These are phyloP conservation scores for Opisthocomus hoazin DNA, from an alignment of 2,113 vertebrate species.

Conservation along the genomic window DNA sequence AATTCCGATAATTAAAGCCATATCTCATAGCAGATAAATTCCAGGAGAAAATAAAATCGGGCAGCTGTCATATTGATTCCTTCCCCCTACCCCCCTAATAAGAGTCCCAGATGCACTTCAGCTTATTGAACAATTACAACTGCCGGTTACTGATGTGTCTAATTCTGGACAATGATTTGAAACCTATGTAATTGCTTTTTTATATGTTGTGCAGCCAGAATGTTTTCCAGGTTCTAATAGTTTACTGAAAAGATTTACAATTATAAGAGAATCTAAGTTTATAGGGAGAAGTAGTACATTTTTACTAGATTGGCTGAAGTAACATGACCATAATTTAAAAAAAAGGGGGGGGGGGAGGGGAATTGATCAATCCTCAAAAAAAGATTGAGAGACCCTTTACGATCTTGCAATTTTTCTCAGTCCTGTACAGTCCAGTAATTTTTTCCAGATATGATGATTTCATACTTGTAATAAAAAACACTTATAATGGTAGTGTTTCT, in stretches of 20 bases:
- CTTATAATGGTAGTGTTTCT: background rate
- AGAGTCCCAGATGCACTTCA: background rate
- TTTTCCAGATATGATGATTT: background rate
- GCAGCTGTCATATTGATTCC: background rate
- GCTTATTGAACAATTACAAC: background rate
- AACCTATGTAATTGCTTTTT: conserved; percentile 37
- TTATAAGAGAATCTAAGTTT: background rate
- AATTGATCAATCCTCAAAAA: background rate
- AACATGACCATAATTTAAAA: background rate
- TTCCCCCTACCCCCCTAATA: background rate
- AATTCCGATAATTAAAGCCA: background rate
- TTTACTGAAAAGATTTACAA: background rate
- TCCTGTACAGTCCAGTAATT: background rate
- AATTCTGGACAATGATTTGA: background rate
- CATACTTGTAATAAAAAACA: background rate
- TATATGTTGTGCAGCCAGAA: background rate
- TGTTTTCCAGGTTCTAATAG: background rate
- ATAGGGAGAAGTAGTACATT: background rate
- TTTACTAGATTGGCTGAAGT: background rate
- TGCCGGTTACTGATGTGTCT: background rate
- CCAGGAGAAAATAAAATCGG: background rate
- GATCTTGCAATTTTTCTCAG: background rate
- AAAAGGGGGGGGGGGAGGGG: too few relatives aligned
- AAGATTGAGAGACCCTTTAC: background rate
- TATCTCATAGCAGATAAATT: background rate